A percentile compares a stretch with the other conserved stretches of the same genome.
Evolutionary conservation across 2,888 invertebrate genomes (phyloP).

Genomic region (Latrodectus hesperus): DNA sequence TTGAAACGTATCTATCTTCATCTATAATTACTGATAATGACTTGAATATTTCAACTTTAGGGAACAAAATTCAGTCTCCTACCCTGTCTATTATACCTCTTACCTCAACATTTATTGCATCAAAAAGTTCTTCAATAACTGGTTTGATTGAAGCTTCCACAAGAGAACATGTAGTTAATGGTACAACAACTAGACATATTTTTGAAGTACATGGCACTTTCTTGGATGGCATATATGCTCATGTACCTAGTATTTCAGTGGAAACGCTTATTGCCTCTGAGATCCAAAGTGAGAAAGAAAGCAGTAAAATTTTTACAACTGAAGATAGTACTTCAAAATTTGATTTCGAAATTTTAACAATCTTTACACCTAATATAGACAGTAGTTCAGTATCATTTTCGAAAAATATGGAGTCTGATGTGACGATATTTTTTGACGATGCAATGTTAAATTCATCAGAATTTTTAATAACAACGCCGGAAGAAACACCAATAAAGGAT

Average conservation of each 20-base stretch:
- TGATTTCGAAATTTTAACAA: conserved; percentile 47
- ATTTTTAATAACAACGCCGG: not conserved
- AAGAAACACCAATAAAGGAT: not conserved
- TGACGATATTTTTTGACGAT: not conserved
- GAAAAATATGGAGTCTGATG: not conserved
- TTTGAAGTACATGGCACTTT: conserved; percentile 53
- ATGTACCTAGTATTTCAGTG: conserved; percentile 32
- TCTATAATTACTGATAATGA: not conserved
- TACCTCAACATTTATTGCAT: not conserved
- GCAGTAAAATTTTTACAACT: conserved; percentile 2
- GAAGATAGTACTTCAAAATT: not conserved
- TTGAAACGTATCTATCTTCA: not conserved
- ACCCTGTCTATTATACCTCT: not conserved
- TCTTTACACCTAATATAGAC: not conserved
- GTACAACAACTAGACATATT: conserved; percentile 49
- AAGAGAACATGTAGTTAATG: conserved; percentile 36
- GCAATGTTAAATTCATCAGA: not conserved
- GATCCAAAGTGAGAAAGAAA: not conserved
- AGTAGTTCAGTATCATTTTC: not conserved
- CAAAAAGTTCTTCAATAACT: not conserved
- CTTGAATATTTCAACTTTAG: not conserved
- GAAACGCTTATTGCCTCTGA: conserved; percentile 25
- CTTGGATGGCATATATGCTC: conserved; percentile 50
- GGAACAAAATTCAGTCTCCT: not conserved
- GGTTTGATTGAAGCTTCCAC: conserved; percentile 48